Base-by-base conservation (phyloP, 2,113 vertebrate species). In the Speoplatyrhinus poulsoni region DNA sequence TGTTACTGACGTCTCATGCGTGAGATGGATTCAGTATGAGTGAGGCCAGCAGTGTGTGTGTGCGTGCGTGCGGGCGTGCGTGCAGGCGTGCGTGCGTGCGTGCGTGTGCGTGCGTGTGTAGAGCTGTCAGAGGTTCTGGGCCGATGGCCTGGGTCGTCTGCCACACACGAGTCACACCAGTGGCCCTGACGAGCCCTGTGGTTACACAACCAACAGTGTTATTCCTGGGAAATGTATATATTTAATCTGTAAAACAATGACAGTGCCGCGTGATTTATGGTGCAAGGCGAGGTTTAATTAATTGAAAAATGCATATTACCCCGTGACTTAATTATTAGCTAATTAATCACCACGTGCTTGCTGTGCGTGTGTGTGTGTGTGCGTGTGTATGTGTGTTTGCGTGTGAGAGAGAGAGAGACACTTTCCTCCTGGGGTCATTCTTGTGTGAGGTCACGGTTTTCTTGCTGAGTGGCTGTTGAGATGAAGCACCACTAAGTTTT, bases 311-410 rank as follows among this genome's bases (percentile, higher is more conserved):
- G 89, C 85, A 86, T 83, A 85, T 91, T 91, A 89, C 83, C 86
- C 82, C 17, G 79, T 90, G 86, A 88, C 89, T 90, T 91, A 90
- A 91, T 92, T 91, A 89, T 90, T 90, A 91, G 80, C 81, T 89
- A 90, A 91, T 91, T 90, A 91, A 91, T 90, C 84, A 87, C 75
- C 0, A 71, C 67, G 75, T 87, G 79, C 85, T 88, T 88, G 77
- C 83, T 88, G 79, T 15, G 9, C 69, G 62, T 59, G 69, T 41
- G 36, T 41, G 36, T 85, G 66, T 81, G 75, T 67, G 67, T 68
- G 66, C 47, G 76, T 76, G 60, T 91, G 85, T 46, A 26, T 3
- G 36, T 41, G 84, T 88, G 79, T 15, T 8, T 71, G 62, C 56
- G 69, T 41, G 36, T 41, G 36, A 84, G 66, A 80, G 75, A 66